Conservation (phyloP, 2,113 vertebrate genomes). For the Podiceps cristatus region DNA sequence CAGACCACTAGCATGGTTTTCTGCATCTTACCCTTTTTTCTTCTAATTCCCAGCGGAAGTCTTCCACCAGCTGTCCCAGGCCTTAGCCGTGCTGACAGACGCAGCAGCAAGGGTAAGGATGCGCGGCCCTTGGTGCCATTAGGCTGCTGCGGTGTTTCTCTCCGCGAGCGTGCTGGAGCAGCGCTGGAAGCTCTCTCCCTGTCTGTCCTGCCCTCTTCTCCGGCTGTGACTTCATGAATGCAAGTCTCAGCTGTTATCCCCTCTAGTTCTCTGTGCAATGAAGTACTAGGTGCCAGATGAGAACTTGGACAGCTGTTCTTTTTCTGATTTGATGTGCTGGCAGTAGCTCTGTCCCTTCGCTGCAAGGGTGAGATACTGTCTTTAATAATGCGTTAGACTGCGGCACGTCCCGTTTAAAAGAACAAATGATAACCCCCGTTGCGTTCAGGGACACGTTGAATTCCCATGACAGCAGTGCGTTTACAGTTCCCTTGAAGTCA, state of each 20-base stretch:
- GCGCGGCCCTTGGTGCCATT: not conserved
- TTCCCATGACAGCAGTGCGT: not conserved
- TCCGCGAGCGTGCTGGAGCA: not conserved
- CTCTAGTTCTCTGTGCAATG: not conserved
- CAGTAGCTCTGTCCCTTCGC: not conserved
- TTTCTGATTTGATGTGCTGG: not conserved
- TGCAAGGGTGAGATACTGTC: not conserved
- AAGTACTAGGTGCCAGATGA: not conserved
- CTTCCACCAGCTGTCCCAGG: conserved; percentile 97
- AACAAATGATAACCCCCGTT: not conserved
- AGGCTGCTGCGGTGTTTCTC: not conserved
- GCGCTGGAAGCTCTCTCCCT: accelerated
- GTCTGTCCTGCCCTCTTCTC: not conserved
- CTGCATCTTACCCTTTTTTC: conserved; percentile 14
- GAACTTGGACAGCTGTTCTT: not conserved
- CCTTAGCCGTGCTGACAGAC: conserved; percentile 92
- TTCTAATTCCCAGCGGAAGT: conserved; percentile 81
- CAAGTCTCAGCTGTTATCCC: not conserved
- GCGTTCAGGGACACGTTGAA: accelerated
- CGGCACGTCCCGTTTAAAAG: not conserved
- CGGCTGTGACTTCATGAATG: accelerated
- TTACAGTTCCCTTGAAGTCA: not conserved
- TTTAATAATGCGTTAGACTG: not conserved
- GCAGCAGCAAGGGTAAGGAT: conserved; percentile 90
- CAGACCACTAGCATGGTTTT: not conserved